A percentile compares a stretch with the other conserved stretches of the same genome.
Conservation (phyloP, 2,113 vertebrate genomes). For the Globicephala melas region DNA sequence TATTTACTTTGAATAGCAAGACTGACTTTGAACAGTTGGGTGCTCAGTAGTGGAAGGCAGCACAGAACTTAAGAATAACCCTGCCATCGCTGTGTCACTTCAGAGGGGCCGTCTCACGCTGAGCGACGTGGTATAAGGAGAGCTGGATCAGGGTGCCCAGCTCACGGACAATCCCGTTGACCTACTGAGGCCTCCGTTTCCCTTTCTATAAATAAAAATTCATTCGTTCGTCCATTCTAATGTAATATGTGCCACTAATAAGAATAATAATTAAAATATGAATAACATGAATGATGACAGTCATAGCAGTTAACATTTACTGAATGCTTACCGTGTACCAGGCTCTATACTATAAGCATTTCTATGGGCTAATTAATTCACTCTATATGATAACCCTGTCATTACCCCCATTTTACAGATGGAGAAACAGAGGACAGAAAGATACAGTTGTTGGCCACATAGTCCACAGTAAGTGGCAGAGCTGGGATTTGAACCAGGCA, state of each 20-base stretch:
- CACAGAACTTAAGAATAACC: neutral
- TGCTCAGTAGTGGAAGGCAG: neutral
- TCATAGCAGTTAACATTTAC: neutral
- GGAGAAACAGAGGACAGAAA: neutral
- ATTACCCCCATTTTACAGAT: neutral
- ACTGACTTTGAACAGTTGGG: neutral
- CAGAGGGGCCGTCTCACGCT: fast-evolving
- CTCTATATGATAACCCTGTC: neutral
- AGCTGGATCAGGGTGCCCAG: neutral
- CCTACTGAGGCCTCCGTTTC: neutral
- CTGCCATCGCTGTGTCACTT: too few species aligned
- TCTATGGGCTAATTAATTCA: neutral
- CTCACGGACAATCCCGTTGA: too few species aligned
- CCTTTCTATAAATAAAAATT: neutral
- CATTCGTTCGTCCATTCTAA: neutral
- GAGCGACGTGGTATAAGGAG: neutral
- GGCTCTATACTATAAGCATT: neutral
- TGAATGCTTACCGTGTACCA: neutral
- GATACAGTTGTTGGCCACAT: neutral
- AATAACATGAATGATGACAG: neutral
- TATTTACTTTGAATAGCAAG: neutral
- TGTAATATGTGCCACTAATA: neutral
- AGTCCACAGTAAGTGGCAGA: neutral
- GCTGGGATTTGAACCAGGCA: neutral
- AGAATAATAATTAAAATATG: neutral